phyloP scores from a whole-genome alignment of 2,797 vertebrate genomes.

The Acipenser ruthenus region DNA sequence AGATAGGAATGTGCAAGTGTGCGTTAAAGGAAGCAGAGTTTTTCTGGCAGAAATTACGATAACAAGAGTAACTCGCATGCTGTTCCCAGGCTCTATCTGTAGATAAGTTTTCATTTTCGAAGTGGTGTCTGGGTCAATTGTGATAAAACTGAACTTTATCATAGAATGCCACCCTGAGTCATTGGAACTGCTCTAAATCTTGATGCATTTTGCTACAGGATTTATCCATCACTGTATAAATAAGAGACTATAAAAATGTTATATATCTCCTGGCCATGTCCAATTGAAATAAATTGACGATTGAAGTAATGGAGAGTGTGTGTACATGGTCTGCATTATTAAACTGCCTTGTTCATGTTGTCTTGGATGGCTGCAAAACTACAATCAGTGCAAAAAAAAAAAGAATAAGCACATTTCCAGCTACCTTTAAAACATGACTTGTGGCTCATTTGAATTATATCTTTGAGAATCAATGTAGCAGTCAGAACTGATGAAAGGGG shows the following conservation, averaged over 20 bases:
- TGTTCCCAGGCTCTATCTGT: constrained; percentile 5
- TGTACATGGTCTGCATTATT: constrained; percentile 7
- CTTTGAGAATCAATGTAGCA: neutral
- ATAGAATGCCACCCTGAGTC: neutral
- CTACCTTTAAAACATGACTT: no score
- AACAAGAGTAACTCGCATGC: neutral
- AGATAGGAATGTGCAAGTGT: constrained; percentile 2
- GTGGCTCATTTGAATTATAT: no score
- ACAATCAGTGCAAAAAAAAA: neutral
- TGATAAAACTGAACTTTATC: constrained; percentile 6
- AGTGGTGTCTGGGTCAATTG: constrained; percentile 3
- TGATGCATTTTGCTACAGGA: constrained; percentile 1
- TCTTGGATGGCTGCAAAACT: neutral
- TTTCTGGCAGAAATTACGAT: neutral
- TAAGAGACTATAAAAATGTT: constrained; percentile 33
- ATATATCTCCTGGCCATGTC: constrained; percentile 47
- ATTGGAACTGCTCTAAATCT: neutral
- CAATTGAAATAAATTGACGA: constrained; percentile 58
- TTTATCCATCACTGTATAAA: constrained; percentile 19
- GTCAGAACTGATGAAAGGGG: neutral
- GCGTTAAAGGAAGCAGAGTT: neutral
- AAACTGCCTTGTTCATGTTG: constrained; percentile 2
- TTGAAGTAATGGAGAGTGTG: constrained; percentile 33
- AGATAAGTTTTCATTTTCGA: neutral
- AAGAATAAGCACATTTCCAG: neutral